phyloP scores from a whole-genome alignment of 1,140 invertebrate genomes.

The Temnothorax longispinosus region DNA sequence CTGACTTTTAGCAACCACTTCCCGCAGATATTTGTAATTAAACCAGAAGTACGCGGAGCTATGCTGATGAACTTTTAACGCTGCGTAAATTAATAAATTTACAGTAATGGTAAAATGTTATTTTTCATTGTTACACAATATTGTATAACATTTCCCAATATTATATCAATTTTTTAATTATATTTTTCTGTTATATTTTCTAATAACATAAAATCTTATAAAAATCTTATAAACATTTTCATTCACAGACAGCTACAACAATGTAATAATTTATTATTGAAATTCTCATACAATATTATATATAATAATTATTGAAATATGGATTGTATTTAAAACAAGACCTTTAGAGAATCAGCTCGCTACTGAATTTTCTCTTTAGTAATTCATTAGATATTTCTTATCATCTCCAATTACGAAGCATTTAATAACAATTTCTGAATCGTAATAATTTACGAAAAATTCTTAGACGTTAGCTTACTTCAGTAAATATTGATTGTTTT shows the following conservation, averaged over 20 bases:
- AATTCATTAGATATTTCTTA: constrained; percentile 15
- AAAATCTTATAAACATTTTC: neutral
- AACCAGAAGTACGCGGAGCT: neutral
- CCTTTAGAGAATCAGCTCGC: neutral
- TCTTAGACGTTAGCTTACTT: neutral
- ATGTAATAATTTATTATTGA: neutral
- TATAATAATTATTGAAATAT: neutral
- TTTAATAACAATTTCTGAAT: constrained; percentile 9
- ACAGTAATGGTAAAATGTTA: neutral
- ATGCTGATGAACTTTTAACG: constrained; percentile 3
- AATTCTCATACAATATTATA: neutral
- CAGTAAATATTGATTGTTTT: neutral
- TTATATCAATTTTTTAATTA: neutral
- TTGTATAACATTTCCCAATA: neutral
- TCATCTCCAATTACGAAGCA: neutral
- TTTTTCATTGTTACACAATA: neutral
- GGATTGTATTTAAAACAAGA: neutral
- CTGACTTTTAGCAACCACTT: constrained; percentile 32
- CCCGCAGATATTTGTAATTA: constrained; percentile 26
- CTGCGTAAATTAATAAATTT: neutral
- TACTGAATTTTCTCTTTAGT: neutral
- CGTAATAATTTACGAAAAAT: neutral
- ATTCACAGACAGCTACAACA: neutral
- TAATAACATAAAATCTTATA: neutral
- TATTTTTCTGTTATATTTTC: neutral